Evolutionary conservation across 2,113 vertebrate species (phyloP), one percentile per base, ranked within the genome.

Genomic region (Scalopus aquaticus): DNA sequence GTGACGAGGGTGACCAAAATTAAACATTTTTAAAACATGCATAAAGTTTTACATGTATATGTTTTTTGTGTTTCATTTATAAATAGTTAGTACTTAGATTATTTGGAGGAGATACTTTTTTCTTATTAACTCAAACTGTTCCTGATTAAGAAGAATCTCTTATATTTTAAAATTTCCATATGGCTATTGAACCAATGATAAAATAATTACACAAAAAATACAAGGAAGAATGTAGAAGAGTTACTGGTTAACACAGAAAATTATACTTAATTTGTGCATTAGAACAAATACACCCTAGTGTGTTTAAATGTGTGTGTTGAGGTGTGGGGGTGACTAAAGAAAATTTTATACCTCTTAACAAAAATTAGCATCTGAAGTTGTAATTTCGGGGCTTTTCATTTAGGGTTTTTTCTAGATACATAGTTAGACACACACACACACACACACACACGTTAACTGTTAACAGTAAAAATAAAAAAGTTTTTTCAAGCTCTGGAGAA

Each of bases 191-290:
- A 54, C 11, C 28, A 93, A 37, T 44, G 70, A 76, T 94, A 81
- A 93, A 84, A 85, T 83, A 70, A 93, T 74, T 87, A n/a, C 12
- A 88, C 7, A 77, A 49, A 54, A 91, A 58, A 44, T n/a, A 10
- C 15, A 54, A 51, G 51, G 73, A 79, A 51, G 22, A 84, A 51
- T 92, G 10, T 62, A 30, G 65, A 92, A 94, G 42, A 72, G 32
- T 72, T 62, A 9, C 80, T 95, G 15, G 9, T 88, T 93, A 95
- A 42, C 37, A 88, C 44, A 65, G 46, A 70, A 70, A 78, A 64
- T 81, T 51, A 58, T 24, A 74, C 7, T 73, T 79, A 37, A 93
- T 49, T 87, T n/a, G 64, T 85, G 26, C 12, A 9, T 9, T 77
- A 42, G 82, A 93, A 11, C 37, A 92, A n/a, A 69, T 74, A 82